Evolutionary conservation across 1,140 invertebrate species (phyloP).

Genomic region (Colletes latitarsis): DNA sequence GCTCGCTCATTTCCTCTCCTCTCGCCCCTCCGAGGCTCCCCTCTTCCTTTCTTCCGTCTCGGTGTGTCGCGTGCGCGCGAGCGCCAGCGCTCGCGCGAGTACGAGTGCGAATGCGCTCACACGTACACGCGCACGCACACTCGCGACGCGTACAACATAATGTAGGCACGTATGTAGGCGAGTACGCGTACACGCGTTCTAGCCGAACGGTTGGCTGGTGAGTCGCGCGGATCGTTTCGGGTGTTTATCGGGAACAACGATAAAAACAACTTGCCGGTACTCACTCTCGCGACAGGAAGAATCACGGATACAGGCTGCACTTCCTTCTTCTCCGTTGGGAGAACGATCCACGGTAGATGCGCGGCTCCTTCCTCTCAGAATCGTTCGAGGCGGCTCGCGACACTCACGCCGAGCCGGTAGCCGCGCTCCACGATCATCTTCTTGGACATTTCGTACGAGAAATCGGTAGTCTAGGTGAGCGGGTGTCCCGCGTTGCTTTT

Average conservation of each 20-base stretch:
- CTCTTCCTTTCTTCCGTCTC: constrained; percentile 36
- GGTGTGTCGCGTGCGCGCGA: constrained; percentile 33
- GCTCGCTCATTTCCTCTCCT: constrained; percentile 19
- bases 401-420: constrained; percentile 42
- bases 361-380: constrained; percentile 36
- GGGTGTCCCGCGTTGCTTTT: too few relatives aligned
- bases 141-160: not conserved
- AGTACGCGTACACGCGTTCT: constrained; percentile 13
- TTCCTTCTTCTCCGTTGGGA: constrained; percentile 36
- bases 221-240: too few relatives aligned
- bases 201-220: not conserved
- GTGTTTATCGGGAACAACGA: too few relatives aligned
- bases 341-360: constrained; percentile 42
- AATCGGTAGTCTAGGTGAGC: too few relatives aligned
- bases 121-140: constrained; percentile 5
- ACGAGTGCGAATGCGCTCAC: not conserved
- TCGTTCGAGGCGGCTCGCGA: constrained; percentile 40
- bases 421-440: constrained; percentile 33
- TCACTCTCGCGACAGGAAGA: constrained; percentile 55
- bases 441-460: constrained; percentile 15
- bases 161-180: not conserved
- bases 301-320: constrained; percentile 24
- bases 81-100: not conserved
- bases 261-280: constrained; percentile 22
- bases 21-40: not conserved